Percentiles rank a stretch among this genome's conserved stretches.
Evolutionary conservation across 1,140 invertebrate species (phyloP).

Genomic region (Anoplophora glabripennis): DNA sequence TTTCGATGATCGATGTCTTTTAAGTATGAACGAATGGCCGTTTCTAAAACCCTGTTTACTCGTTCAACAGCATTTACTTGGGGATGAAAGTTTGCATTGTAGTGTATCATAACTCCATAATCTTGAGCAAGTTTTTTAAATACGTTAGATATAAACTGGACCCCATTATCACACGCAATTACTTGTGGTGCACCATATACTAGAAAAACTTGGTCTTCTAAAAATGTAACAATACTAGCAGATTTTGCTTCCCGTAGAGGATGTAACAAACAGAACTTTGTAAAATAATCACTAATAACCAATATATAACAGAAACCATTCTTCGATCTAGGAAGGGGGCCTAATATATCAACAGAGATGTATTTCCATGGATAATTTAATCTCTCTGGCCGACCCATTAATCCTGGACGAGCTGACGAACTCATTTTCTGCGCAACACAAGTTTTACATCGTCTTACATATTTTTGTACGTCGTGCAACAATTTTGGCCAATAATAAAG

Average conservation of each 20-base stretch:
- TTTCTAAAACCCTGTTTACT: conserved; percentile 12
- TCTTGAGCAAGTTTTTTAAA: conserved; percentile 2
- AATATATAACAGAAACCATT: conserved; percentile 41
- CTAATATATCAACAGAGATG: conserved; percentile 45
- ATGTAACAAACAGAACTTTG: conserved; percentile 25
- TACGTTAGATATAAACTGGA: conserved; percentile 15
- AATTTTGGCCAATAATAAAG: conserved; percentile 29
- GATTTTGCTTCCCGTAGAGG: conserved; percentile 12
- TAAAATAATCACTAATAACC: conserved; percentile 35
- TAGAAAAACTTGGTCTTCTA: conserved; percentile 22
- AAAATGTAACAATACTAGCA: conserved; percentile 10
- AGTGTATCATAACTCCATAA: conserved; percentile 3
- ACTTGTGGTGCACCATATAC: conserved; percentile 19
- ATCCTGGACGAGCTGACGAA: conserved; percentile 4
- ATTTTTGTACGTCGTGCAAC: conserved; percentile 14
- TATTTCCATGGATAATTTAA: conserved; percentile 24
- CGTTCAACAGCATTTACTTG: conserved; percentile 19
- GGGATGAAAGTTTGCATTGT: conserved; percentile 5
- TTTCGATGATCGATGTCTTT: conserved; percentile 21
- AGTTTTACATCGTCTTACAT: conserved; percentile 12
- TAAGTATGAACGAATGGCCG: conserved; percentile 16
- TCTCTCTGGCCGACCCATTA: conserved; percentile 21
- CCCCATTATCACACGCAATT: conserved; percentile 29
- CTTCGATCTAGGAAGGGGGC: conserved; percentile 33
- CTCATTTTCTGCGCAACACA: conserved; percentile 19